Base-by-base conservation (phyloP, 2,797 vertebrate genomes). In the Sebastolobus altivelis region DNA sequence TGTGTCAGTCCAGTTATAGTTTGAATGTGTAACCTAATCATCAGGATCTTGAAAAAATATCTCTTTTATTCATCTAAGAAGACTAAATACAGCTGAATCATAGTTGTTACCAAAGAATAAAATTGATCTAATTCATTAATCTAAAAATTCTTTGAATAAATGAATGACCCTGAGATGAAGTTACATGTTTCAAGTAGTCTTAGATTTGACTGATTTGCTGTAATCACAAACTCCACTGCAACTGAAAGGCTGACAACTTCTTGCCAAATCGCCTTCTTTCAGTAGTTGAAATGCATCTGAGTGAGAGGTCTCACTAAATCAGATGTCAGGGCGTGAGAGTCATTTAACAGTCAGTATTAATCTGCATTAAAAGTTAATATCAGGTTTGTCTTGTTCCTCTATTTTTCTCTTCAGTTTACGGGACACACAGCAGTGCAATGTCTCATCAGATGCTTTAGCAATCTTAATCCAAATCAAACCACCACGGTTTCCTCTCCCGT, bases 241-340 rank as follows among this genome's bases (percentile, higher is more conserved):
- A 18, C 73, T 43, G 6, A 76, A 46, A 55, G 33, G 49, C 20
- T 31, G 8, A 38, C 20, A 55, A 52, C 10, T 25, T 72, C 4
- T 61, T 61, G 46, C 9, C 35, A 69, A 37, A 43, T 27, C 13
- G 25, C 12, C 73, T 46, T 43, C 11, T 69, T 54, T 67, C 12
- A 76, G 43, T 66, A 59, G 69, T 68, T 88, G 33, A 85, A 87
- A 86, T 22, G 62, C 25, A 43, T 77, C 37, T 14, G 29, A 67
- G 46, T 8, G 25, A 67, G 46, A 8, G 25, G 81, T 85, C 87
- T 87, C 89, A 91, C 89, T 94, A 95, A 95, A 93, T 95, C 91
- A 87, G 83, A 94, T 56, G 84, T 83, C 89, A 93, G 90, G 59
- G 29, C 89, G 87, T 80, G 76, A 81, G 86, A 80, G 79, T 80